A percentile compares a stretch with the other conserved stretches of the same genome.
Evolutionary conservation across 92 coral and sea anemone genomes (phyloP).

Genomic region (Zoanthus sansibaricus): DNA sequence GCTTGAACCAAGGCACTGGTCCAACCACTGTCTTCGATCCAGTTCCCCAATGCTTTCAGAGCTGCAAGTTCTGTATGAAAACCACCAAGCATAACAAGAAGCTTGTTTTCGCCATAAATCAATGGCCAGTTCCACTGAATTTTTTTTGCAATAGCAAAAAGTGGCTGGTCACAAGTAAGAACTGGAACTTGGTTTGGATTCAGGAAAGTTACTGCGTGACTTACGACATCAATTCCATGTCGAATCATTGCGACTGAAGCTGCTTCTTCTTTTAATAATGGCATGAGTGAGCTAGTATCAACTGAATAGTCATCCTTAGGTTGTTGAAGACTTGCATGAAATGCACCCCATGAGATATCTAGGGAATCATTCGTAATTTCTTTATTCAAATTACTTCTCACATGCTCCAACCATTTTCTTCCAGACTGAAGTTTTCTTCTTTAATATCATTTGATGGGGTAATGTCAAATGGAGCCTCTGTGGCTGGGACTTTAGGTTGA

Average conservation of each 20-base stretch:
- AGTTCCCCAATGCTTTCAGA: neutral
- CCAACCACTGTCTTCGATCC: conserved; percentile 26
- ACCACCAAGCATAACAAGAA: conserved; percentile 68
- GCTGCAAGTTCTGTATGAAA: conserved; percentile 35
- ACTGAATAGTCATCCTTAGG: conserved; percentile 36
- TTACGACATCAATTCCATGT: conserved; percentile 66
- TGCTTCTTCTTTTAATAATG: conserved; percentile 66
- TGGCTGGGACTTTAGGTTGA: conserved; percentile 58
- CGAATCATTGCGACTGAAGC: conserved; percentile 69
- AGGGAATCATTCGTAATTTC: conserved; percentile 53
- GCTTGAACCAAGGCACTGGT: conserved; percentile 12
- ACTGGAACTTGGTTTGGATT: neutral
- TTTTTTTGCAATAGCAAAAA: conserved; percentile 58
- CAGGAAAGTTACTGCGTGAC: conserved; percentile 54
- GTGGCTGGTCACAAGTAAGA: conserved; percentile 68
- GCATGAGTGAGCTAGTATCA: conserved; percentile 51
- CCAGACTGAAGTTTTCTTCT: conserved; percentile 1
- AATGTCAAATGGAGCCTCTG: conserved; percentile 69
- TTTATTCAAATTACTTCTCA: conserved; percentile 57
- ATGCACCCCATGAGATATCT: conserved; percentile 72
- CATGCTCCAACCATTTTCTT: conserved; percentile 54
- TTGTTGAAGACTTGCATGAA: conserved; percentile 57
- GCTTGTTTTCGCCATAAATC: conserved; percentile 2
- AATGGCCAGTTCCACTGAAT: conserved; percentile 61
- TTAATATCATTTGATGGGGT: conserved; percentile 35